Evolutionary conservation across 2,113 vertebrate genomes (phyloP).

Genomic region (Salvelinus namaycush): DNA sequence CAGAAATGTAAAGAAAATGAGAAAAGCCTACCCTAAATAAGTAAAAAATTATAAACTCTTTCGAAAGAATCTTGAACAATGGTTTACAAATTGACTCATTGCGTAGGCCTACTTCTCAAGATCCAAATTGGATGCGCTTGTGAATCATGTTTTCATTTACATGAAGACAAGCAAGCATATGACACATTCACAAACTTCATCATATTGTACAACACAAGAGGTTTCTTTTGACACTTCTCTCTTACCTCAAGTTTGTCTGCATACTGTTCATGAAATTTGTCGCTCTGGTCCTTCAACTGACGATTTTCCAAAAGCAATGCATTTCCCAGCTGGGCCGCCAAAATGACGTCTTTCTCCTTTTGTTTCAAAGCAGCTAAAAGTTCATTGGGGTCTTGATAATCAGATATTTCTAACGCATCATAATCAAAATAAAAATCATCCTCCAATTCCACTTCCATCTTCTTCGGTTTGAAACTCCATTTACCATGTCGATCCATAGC

Average conservation of each 20-base stretch:
- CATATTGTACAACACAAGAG: too few relatives aligned
- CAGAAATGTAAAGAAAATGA: too few relatives aligned
- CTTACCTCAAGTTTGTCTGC: conserved; percentile 74
- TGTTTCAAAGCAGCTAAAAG: conserved; percentile 72
- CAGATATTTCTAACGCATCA: conserved; percentile 63
- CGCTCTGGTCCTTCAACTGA: conserved; percentile 69
- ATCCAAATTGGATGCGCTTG: too few relatives aligned
- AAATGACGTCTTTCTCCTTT: conserved; percentile 78
- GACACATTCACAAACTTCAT: too few relatives aligned
- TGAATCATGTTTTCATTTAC: too few relatives aligned
- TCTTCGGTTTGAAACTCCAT: conserved; percentile 60
- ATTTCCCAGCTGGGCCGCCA: conserved; percentile 80
- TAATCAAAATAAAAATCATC: conserved; percentile 73
- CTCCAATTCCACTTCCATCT: conserved; percentile 53
- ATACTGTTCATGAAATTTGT: conserved; percentile 67
- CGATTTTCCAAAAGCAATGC: conserved; percentile 77
- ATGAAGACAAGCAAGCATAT: too few relatives aligned
- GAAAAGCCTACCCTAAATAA: too few relatives aligned
- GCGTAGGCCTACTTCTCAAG: too few relatives aligned
- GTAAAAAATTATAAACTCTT: too few relatives aligned
- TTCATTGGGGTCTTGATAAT: conserved; percentile 67
- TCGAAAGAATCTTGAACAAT: too few relatives aligned
- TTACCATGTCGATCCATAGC: conserved; percentile 63
- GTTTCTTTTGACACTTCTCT: background rate
- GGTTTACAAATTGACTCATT: too few relatives aligned